Evolutionary conservation across 2,888 invertebrate species (phyloP).

Genomic region (Sturmia bella): DNA sequence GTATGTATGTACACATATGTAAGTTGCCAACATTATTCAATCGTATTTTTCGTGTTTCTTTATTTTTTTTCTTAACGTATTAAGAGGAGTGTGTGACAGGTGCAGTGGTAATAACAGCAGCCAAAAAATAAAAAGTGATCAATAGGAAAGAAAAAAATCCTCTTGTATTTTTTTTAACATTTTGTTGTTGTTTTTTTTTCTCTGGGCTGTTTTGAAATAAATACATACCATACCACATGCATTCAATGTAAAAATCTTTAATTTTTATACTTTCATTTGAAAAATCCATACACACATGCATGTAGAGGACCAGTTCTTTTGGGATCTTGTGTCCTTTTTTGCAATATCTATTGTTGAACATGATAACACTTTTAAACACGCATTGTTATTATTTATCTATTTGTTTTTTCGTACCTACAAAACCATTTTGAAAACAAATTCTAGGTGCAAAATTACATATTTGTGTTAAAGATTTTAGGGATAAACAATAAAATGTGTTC

Average conservation of each 20-base stretch:
- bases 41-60: not conserved
- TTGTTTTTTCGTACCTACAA: not conserved
- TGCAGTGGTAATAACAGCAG: conserved; percentile 64
- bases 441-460: conserved; percentile 4
- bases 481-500: conserved; percentile 17
- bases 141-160: conserved; percentile 31
- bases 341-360: not conserved
- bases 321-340: conserved; percentile 14
- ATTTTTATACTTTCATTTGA: conserved; percentile 8
- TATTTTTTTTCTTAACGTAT: conserved; percentile 1
- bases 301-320: not conserved
- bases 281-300: not conserved
- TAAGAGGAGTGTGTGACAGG: conserved; percentile 64
- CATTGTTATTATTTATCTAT: not conserved
- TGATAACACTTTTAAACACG: conserved; percentile 40
- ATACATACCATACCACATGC: no score
- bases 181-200: conserved; percentile 19
- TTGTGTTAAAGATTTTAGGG: conserved; percentile 36
- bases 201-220: conserved; percentile 29
- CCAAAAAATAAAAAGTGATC: conserved; percentile 42
- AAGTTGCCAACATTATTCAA: conserved; percentile 11
- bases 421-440: not conserved
- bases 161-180: conserved; percentile 21
- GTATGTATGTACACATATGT: not conserved
- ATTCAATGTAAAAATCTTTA: conserved; percentile 29